Percentiles rank a stretch among this genome's conserved stretches.
Conservation (phyloP, 1,140 invertebrate species). For the Drosophila athabasca region DNA sequence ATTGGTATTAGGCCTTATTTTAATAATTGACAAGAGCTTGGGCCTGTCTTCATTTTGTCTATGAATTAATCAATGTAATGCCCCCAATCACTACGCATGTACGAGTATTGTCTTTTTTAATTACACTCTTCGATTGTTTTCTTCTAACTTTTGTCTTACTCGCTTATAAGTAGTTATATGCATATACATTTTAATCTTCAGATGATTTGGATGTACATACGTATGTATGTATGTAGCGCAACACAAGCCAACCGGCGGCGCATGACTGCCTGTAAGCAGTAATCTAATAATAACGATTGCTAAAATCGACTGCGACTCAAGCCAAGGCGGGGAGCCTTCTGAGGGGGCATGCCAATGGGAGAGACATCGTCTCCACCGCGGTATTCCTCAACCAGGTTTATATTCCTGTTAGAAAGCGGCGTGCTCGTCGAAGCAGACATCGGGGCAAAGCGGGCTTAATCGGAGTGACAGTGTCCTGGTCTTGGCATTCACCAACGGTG, state of each 20-base stretch:
- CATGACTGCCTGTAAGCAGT: too few species aligned
- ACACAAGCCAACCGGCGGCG: conserved; percentile 5
- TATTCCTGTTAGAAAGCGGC: conserved; percentile 43
- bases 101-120: too few species aligned
- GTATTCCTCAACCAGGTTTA: conserved; percentile 11
- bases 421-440: conserved; percentile 55
- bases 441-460: conserved; percentile 25
- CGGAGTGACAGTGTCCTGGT: conserved; percentile 17
- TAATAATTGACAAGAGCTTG: too few species aligned
- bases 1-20: too few species aligned
- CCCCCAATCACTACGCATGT: too few species aligned
- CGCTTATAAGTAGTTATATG: too few species aligned
- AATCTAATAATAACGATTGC: conserved; percentile 10
- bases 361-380: conserved; percentile 60
- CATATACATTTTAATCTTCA: too few species aligned
- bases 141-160: too few species aligned
- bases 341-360: conserved; percentile 54
- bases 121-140: too few species aligned
- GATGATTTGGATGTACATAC: too few species aligned
- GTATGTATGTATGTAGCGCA: background rate
- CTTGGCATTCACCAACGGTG: background rate
- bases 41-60: too few species aligned
- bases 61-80: too few species aligned
- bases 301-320: conserved; percentile 62
- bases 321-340: conserved; percentile 46